phyloP scores from a whole-genome alignment of 2,888 invertebrate species.

The Siphonodentalium dalli region DNA sequence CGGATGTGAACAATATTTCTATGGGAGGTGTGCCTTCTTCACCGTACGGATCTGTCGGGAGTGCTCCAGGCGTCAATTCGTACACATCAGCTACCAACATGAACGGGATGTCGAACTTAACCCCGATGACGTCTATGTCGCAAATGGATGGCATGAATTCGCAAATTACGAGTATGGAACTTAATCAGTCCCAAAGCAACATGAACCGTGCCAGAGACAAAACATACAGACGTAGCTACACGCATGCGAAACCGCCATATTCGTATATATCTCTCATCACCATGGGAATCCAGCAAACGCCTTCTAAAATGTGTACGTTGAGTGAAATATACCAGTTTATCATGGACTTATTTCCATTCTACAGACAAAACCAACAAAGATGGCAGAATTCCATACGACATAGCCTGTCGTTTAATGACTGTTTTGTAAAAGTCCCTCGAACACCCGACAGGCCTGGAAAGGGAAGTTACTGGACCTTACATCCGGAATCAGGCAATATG shows the following conservation, averaged over 20 bases:
- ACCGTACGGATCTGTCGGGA: no score
- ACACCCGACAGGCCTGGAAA: conserved; percentile 94
- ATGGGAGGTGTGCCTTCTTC: no score
- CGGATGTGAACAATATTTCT: conserved; percentile 31
- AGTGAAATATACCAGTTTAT: conserved; percentile 99
- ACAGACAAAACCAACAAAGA: conserved; percentile 96
- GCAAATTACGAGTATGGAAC: conserved; percentile 43
- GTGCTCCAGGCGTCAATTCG: no score
- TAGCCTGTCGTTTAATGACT: conserved; percentile 97
- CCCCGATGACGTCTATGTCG: conserved; percentile 39
- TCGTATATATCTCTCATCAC: conserved; percentile 99
- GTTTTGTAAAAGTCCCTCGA: conserved; percentile 94
- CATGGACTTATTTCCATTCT: conserved; percentile 98
- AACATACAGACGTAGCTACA: conserved; percentile 91
- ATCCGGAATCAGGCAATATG: conserved; percentile 99
- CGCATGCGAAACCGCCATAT: conserved; percentile 83
- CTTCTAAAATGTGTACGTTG: conserved; percentile 94
- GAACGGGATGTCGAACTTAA: conserved; percentile 50
- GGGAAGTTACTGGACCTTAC: conserved; percentile 98
- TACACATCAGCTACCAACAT: no score
- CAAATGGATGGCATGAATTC: conserved; percentile 55
- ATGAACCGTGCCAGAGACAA: conserved; percentile 77
- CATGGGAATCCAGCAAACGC: conserved; percentile 98
- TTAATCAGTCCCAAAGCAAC: conserved; percentile 55
- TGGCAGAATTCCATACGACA: conserved; percentile 99